phyloP scores from a whole-genome alignment of 1,140 invertebrate species.

The Cydia splendana region DNA sequence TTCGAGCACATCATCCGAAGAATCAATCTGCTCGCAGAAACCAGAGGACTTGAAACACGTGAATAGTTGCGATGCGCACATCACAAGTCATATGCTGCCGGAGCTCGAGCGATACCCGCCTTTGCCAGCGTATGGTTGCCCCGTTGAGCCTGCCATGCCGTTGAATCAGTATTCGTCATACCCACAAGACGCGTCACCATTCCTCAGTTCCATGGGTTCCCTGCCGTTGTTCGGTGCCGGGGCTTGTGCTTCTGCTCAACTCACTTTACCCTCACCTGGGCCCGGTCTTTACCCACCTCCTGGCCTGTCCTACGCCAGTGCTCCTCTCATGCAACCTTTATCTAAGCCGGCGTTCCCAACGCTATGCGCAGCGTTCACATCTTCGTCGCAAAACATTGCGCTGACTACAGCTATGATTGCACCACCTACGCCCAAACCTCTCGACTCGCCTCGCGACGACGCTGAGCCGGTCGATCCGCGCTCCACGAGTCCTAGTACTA shows the following conservation, averaged over 20 bases:
- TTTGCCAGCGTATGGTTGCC: conserved; percentile 74
- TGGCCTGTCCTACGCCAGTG: conserved; percentile 80
- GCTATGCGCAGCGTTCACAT: conserved; percentile 87
- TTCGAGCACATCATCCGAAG: conserved; percentile 83
- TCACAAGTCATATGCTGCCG: conserved; percentile 60
- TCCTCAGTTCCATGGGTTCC: conserved; percentile 81
- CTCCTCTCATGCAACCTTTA: conserved; percentile 53
- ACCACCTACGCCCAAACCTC: conserved; percentile 72
- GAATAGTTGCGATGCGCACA: conserved; percentile 47
- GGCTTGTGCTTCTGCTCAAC: conserved; percentile 70
- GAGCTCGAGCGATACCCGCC: conserved; percentile 71
- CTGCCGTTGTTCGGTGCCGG: conserved; percentile 81
- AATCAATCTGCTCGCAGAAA: conserved; percentile 79
- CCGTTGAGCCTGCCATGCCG: conserved; percentile 74
- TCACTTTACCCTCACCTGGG: conserved; percentile 83
- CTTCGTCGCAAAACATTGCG: conserved; percentile 88
- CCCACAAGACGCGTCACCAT: conserved; percentile 78
- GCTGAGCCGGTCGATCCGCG: conserved; percentile 66
- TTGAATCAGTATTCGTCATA: conserved; percentile 77
- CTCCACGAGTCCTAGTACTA: conserved; percentile 58
- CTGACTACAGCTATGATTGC: conserved; percentile 87
- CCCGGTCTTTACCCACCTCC: conserved; percentile 83
- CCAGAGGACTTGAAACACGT: conserved; percentile 65
- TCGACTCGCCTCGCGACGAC: conserved; percentile 72
- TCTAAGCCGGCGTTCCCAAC: conserved; percentile 71